phyloP scores from a whole-genome alignment of 1,140 invertebrate species.

The Temnothorax curvispinosus region DNA sequence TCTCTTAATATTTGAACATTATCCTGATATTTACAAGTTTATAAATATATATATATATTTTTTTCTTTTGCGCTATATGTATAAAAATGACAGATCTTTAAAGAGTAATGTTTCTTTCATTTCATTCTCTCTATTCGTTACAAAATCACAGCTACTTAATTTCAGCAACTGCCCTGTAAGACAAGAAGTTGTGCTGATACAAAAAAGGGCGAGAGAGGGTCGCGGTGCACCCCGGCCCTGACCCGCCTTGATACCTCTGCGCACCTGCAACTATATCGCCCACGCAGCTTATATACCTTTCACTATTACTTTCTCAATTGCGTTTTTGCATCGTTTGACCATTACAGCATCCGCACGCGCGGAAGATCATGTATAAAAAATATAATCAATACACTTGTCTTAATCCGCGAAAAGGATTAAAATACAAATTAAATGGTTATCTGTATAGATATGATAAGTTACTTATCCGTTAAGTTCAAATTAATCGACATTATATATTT shows the following conservation, averaged over 20 bases:
- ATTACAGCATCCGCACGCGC: constrained; percentile 28
- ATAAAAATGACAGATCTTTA: neutral
- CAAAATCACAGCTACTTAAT: neutral
- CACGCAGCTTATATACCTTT: constrained; percentile 78
- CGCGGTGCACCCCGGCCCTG: constrained; percentile 40
- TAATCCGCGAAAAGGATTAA: neutral
- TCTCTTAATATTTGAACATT: neutral
- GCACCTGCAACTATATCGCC: constrained; percentile 79
- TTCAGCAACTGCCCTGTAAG: neutral
- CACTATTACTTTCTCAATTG: constrained; percentile 81
- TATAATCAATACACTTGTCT: neutral
- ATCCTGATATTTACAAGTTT: neutral
- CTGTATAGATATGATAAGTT: neutral
- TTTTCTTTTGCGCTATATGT: neutral
- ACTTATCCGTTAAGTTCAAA: neutral
- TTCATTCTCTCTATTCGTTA: neutral
- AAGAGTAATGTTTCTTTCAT: neutral
- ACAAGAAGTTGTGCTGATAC: neutral
- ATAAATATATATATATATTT: neutral
- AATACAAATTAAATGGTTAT: neutral
- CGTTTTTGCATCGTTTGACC: constrained; percentile 70
- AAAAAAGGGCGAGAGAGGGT: neutral
- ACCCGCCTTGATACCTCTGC: constrained; percentile 56
- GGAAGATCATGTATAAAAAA: neutral
- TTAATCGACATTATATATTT: neutral